phyloP scores from a whole-genome alignment of 2,113 vertebrate genomes.

The Baryphthengus martii region DNA sequence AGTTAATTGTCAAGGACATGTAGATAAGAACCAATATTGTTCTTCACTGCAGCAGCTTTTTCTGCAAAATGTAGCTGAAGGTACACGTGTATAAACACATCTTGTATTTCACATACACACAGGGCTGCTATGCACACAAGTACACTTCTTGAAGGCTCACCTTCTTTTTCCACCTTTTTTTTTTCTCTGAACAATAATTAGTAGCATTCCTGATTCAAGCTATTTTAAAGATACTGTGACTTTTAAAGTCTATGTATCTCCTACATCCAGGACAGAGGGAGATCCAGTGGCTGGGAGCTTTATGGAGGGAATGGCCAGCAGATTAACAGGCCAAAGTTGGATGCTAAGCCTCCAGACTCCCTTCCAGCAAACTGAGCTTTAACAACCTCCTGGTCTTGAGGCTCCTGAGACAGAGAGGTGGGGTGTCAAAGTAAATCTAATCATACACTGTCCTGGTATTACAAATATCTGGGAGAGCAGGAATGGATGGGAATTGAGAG shows the following conservation, averaged over 20 bases:
- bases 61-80: background rate
- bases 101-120: fast-evolving
- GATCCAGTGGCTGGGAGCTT: fast-evolving
- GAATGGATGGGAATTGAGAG: background rate
- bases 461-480: background rate
- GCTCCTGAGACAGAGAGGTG: background rate
- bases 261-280: background rate
- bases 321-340: background rate
- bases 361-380: background rate
- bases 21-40: background rate
- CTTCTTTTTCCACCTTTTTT: background rate
- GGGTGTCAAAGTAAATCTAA: background rate
- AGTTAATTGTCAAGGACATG: background rate
- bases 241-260: background rate
- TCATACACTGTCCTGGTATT: background rate
- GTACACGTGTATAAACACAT: background rate
- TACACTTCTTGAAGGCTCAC: background rate
- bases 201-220: background rate
- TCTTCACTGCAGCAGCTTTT: background rate
- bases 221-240: background rate
- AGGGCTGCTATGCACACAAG: background rate
- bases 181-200: background rate
- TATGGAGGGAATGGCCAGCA: background rate
- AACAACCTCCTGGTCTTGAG: background rate
- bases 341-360: background rate